phyloP scores from a whole-genome alignment of 2,113 vertebrate species.

The Channa argus region DNA sequence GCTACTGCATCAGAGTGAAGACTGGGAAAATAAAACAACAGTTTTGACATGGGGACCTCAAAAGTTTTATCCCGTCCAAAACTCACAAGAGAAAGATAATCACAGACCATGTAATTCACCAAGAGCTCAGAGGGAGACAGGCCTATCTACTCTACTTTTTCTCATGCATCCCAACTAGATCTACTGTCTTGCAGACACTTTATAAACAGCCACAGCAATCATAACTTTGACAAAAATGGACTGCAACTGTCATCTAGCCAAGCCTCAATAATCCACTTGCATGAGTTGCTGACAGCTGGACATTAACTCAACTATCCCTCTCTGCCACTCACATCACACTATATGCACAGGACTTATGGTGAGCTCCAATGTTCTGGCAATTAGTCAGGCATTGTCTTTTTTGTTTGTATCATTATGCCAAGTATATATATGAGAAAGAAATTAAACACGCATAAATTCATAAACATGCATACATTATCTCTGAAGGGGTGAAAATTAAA shows the following conservation, averaged over 20 bases:
- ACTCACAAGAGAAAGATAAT: constrained; percentile 45
- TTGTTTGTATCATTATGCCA: neutral
- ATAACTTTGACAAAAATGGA: constrained; percentile 37
- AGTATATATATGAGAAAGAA: constrained; percentile 4
- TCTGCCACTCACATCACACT: constrained; percentile 18
- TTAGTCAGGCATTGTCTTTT: constrained; percentile 12
- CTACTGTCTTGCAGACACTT: constrained; percentile 27
- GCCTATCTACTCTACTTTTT: neutral
- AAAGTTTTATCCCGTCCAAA: neutral
- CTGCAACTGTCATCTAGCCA: constrained; percentile 27
- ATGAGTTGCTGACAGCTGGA: constrained; percentile 50
- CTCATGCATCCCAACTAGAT: constrained; percentile 32
- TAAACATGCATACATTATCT: constrained; percentile 10
- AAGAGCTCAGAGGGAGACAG: constrained; percentile 1
- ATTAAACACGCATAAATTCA: constrained; percentile 10
- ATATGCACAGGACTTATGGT: neutral
- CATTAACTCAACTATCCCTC: constrained; percentile 32
- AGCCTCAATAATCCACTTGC: constrained; percentile 10
- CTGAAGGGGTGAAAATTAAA: neutral
- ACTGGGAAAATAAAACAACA: neutral
- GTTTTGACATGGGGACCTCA: constrained; percentile 1
- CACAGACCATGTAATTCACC: constrained; percentile 50
- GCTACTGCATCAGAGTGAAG: neutral
- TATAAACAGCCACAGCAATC: constrained; percentile 28
- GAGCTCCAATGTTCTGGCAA: constrained; percentile 11